phyloP scores from a whole-genome alignment of 2,797 vertebrate species.

The Rhinatrema bivittatum region DNA sequence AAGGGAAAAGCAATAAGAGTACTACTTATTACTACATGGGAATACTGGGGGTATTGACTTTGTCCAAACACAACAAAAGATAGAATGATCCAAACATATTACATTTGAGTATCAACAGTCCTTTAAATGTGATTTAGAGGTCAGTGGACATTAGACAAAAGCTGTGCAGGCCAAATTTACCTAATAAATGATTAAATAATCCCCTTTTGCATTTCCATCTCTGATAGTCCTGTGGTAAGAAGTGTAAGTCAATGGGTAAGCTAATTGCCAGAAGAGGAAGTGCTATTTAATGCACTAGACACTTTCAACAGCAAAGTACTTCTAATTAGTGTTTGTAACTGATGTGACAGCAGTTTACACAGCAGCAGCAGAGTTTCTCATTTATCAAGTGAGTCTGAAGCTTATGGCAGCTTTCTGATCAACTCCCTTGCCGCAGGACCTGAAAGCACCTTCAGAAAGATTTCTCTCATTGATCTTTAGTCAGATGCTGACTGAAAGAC shows the following conservation, averaged over 20 bases:
- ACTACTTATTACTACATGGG: no score
- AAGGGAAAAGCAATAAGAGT: no score
- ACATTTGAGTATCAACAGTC: no score
- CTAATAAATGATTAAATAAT: slow-evolving; percentile 67
- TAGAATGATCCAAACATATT: no score
- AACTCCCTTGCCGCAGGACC: slow-evolving; percentile 63
- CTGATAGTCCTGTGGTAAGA: slow-evolving; percentile 60
- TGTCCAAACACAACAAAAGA: no score
- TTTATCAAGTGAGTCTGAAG: slow-evolving; percentile 62
- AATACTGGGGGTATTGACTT: no score
- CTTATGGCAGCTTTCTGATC: slow-evolving; percentile 74
- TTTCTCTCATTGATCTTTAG: slow-evolving; percentile 74
- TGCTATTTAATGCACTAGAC: slow-evolving; percentile 79
- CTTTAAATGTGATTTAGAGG: no score
- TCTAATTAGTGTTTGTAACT: slow-evolving; percentile 83
- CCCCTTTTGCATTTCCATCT: slow-evolving; percentile 60
- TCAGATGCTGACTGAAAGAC: slow-evolving; percentile 63
- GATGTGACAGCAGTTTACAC: slow-evolving; percentile 69
- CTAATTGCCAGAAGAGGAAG: slow-evolving; percentile 90
- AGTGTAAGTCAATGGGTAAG: slow-evolving; percentile 78
- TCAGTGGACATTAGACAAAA: no score
- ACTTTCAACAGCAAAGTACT: slow-evolving; percentile 75
- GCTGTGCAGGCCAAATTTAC: slow-evolving; percentile 54
- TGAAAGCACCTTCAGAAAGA: slow-evolving; percentile 72
- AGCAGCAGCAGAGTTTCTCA: slow-evolving; percentile 61